Conservation (phyloP, 2,113 vertebrate genomes). For the Hydrochoerus hydrochaeris region DNA sequence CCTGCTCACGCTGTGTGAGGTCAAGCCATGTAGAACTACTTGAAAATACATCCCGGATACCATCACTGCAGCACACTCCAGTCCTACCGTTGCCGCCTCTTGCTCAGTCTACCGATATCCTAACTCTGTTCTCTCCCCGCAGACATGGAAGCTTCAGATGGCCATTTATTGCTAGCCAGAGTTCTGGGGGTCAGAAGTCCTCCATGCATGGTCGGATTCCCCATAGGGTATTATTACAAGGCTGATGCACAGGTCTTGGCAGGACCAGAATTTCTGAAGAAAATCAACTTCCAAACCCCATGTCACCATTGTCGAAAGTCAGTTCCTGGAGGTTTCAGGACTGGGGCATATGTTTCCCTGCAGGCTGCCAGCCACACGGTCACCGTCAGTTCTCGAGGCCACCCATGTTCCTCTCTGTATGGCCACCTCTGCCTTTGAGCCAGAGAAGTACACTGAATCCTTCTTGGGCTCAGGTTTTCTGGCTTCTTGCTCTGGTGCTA, state of each 20-base stretch:
- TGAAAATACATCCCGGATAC: not conserved
- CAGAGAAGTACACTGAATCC: not conserved
- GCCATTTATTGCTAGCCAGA: not conserved
- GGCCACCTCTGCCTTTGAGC: not conserved
- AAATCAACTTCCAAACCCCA: not conserved
- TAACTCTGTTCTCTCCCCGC: not conserved
- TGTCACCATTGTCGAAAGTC: not conserved
- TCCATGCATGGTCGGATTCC: not conserved
- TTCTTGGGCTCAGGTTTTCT: not conserved
- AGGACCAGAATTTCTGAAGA: not conserved
- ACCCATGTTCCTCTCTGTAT: not conserved
- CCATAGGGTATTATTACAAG: not conserved
- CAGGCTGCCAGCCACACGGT: not conserved
- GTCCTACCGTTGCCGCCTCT: not conserved
- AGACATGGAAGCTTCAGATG: not conserved
- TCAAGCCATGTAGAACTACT: not conserved
- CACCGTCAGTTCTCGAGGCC: too few species aligned
- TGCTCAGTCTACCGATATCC: too few species aligned
- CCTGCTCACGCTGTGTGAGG: too few species aligned
- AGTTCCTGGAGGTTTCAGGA: not conserved
- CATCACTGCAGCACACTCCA: not conserved
- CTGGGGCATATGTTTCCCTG: not conserved
- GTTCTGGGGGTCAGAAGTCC: not conserved
- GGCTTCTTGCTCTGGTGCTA: not conserved
- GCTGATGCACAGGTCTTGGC: not conserved